A percentile compares a stretch with the other conserved stretches of the same genome.
Conservation (phyloP, 2,113 vertebrate species). For the Pollachius pollachius region DNA sequence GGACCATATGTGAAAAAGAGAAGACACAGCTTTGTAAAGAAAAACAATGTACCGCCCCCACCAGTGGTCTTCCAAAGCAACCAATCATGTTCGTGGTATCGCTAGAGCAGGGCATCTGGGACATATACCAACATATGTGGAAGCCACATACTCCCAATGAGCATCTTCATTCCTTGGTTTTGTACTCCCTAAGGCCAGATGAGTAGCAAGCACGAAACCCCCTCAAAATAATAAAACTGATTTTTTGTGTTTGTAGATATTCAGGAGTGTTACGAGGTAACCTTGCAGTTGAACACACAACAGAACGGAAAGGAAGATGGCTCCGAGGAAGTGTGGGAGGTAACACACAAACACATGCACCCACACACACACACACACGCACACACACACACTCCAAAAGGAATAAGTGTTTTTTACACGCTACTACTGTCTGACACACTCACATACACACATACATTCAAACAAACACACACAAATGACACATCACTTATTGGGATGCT, state of each 20-base stretch:
- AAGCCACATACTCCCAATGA: too few species aligned
- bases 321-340: constrained; percentile 61
- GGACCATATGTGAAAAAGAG: constrained; percentile 19
- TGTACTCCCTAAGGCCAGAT: background rate
- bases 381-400: too few species aligned
- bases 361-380: too few species aligned
- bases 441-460: background rate
- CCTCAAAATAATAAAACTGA: background rate
- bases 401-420: too few species aligned
- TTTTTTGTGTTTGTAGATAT: constrained; percentile 68
- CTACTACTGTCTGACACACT: too few species aligned
- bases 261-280: constrained; percentile 80
- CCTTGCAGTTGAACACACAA: constrained; percentile 69
- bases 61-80: background rate
- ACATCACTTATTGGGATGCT: background rate
- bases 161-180: too few species aligned
- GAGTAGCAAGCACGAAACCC: background rate
- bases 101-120: too few species aligned
- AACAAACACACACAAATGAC: background rate
- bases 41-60: constrained; percentile 45
- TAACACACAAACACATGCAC: constrained; percentile 39
- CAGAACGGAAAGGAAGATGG: constrained; percentile 60
- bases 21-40: constrained; percentile 30
- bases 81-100: too few species aligned
- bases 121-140: too few species aligned